Base-by-base conservation (phyloP, 2,797 vertebrate species). In the Phylloscopus collybita region DNA sequence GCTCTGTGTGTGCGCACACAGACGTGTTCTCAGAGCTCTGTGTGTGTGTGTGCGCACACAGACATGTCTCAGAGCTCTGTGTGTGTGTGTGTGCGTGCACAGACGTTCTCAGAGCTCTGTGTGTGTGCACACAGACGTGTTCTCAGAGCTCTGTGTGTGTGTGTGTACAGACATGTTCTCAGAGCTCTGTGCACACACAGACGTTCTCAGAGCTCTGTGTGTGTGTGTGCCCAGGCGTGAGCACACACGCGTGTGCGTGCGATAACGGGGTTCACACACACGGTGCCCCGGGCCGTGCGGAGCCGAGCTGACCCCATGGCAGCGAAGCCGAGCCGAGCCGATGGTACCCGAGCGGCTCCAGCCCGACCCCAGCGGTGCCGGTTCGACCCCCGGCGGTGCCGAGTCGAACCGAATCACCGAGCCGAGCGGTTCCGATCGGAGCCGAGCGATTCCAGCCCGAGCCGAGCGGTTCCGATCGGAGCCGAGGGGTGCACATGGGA, bases 261-360 rank as follows among this genome's bases (percentile, higher is more conserved):
- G 17, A 0, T 3, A 21, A 6, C 0, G 26, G 34, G 76, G 8
- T 2, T 54, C 70, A 22, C 17, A 4, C 53, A 1, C 12, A 2
- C 14, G 1, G 11, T 1, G 53, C 36, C 38, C 12, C 16, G 34
- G 16, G 16, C 51, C 25, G 44, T 49, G 69, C 16, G 3, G 10
- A 1, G 30, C 66, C 22, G 34, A 25, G 12, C 42, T 2, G 66
- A 32, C 11, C 30, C 60, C 3, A 30, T 25, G 5, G 34, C 13
- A 5, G n/a, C 3, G 3, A 4, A n/a, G 3, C 51, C 20, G 51
- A 45, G 56, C 27, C 18, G 1, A 9, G 6, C 36, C 53, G 3
- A 50, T 10, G 17, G 9, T 1, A 45, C 2, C 47, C 47, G 57
- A 62, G 57, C n/a, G 5, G 57, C 18, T 45, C 80, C 66, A 22